A percentile compares a stretch with the other conserved stretches of the same genome.
These are phyloP conservation scores for Cynodonichthys magdalenae DNA, from an alignment of 2,797 vertebrate genomes.

Conservation along the genomic window DNA sequence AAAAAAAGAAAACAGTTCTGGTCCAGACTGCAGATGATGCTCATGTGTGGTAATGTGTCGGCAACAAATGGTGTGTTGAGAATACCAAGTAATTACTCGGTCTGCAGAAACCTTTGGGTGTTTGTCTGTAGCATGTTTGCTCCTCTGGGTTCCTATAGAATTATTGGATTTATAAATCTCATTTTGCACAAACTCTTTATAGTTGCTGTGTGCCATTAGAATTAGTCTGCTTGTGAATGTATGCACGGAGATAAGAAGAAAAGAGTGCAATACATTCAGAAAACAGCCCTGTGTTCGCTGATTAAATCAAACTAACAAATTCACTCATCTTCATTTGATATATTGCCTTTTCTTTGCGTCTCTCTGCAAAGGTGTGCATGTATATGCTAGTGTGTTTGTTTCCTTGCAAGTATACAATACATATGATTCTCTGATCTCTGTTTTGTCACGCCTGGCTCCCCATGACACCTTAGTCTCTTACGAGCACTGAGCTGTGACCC, in stretches of 20 bases:
- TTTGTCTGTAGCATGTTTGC: constrained; percentile 10
- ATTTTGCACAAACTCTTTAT: constrained; percentile 28
- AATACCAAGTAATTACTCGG: constrained; percentile 37
- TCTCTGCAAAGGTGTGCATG: constrained; percentile 18
- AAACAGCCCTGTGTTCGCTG: constrained; percentile 39
- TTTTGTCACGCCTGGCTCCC: constrained; percentile 71
- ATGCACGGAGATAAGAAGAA: constrained; percentile 9
- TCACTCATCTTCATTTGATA: constrained; percentile 49
- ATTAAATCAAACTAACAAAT: constrained; percentile 40
- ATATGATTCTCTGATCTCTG: constrained; percentile 71
- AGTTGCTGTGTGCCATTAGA: constrained; percentile 23
- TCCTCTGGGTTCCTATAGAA: constrained; percentile 18
- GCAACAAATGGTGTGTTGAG: constrained; percentile 54
- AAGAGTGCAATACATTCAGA: constrained; percentile 36
- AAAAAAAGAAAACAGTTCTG: constrained; percentile 43
- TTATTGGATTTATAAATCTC: constrained; percentile 26
- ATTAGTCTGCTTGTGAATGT: constrained; percentile 29
- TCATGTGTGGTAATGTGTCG: constrained; percentile 69
- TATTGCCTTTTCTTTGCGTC: constrained; percentile 15
- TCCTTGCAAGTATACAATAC: constrained; percentile 36
- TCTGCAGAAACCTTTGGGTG: constrained; percentile 23
- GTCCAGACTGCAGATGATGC: constrained; percentile 65
- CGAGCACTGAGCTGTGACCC: constrained; percentile 69
- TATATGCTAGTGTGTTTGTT: constrained; percentile 10
- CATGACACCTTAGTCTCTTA: constrained; percentile 67